Percentiles rank a stretch among this genome's conserved stretches.
Conservation (phyloP, 1,140 invertebrate genomes). For the Artemia franciscana region DNA sequence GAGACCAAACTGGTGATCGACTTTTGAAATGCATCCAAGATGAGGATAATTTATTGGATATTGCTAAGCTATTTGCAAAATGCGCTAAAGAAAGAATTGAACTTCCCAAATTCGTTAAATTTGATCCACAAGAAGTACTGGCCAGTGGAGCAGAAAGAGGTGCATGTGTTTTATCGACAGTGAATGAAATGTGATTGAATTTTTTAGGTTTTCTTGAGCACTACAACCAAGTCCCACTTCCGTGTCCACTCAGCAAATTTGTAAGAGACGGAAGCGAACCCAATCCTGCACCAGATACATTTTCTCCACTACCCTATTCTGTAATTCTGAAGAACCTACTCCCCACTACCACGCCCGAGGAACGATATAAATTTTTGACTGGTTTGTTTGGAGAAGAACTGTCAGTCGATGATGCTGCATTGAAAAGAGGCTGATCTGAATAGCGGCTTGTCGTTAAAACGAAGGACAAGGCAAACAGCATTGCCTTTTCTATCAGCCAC, state of each 20-base stretch:
- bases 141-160: neutral
- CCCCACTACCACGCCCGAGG: neutral
- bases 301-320: neutral
- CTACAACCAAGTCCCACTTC: neutral
- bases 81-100: neutral
- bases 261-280: neutral
- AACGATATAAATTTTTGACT: neutral
- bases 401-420: no score
- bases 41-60: neutral
- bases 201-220: neutral
- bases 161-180: neutral
- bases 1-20: neutral
- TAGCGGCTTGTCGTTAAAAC: no score
- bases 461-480: no score
- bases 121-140: neutral
- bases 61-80: neutral
- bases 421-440: no score
- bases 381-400: no score
- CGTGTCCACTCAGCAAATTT: neutral
- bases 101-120: neutral
- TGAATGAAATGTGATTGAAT: neutral
- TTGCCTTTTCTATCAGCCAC: no score
- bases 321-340: neutral
- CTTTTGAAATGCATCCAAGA: neutral
- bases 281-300: neutral